These are phyloP conservation scores for Numenius arquata DNA, from an alignment of 2,113 vertebrate species.

Conservation along the genomic window DNA sequence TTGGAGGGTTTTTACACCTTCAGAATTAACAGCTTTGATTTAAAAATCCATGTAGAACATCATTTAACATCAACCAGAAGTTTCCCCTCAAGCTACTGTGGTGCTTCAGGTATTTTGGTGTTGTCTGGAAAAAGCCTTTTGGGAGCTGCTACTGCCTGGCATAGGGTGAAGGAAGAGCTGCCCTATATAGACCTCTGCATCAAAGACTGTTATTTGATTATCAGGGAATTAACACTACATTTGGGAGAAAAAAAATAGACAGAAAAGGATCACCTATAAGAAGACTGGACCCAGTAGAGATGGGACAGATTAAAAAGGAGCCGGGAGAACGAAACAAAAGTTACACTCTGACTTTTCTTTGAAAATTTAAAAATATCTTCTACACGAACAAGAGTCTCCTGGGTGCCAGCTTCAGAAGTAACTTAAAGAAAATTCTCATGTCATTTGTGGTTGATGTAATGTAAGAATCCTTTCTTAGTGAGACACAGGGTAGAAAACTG, in stretches of 20 bases:
- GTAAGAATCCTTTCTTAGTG: conserved; percentile 15
- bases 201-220: not conserved
- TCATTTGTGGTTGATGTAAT: conserved; percentile 50
- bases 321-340: conserved; percentile 31
- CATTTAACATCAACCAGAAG: not conserved
- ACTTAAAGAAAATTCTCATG: conserved; percentile 63
- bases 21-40: not conserved
- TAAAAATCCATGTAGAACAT: not conserved
- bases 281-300: not conserved
- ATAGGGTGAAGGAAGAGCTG: not conserved
- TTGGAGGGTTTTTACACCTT: not conserved
- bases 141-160: not conserved
- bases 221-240: not conserved
- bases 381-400: conserved; percentile 47
- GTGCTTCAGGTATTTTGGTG: not conserved
- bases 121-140: not conserved
- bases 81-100: not conserved
- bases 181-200: not conserved
- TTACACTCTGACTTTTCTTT: conserved; percentile 31
- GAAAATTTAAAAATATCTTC: conserved; percentile 64
- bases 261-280: not conserved
- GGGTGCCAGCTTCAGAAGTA: conserved; percentile 48
- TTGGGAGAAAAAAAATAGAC: not conserved
- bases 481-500: conserved; percentile 38
- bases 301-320: not conserved